phyloP scores from a whole-genome alignment of 1,140 invertebrate species.

The Drosophila albomicans region DNA sequence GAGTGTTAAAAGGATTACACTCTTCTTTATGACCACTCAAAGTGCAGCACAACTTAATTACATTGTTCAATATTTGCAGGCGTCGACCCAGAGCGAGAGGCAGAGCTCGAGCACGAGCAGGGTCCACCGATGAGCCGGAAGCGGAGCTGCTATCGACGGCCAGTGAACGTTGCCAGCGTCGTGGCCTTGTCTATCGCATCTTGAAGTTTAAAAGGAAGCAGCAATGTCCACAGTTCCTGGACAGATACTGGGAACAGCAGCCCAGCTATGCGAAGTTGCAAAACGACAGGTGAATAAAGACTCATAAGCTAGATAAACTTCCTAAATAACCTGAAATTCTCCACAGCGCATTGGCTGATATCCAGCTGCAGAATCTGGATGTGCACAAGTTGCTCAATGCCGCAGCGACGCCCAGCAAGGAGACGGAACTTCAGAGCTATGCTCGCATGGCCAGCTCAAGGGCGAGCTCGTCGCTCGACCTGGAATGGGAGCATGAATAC shows the following conservation, averaged over 20 bases:
- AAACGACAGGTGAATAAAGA: slow-evolving; percentile 59
- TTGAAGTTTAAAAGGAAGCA: slow-evolving; percentile 69
- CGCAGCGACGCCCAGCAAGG: slow-evolving; percentile 54
- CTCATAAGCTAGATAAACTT: too few relatives aligned
- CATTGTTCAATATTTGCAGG: slow-evolving; percentile 48
- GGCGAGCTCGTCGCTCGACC: slow-evolving; percentile 78
- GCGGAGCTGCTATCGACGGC: slow-evolving; percentile 62
- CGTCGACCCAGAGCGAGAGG: slow-evolving; percentile 41
- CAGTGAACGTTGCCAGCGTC: slow-evolving; percentile 53
- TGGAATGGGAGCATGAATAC: slow-evolving; percentile 84
- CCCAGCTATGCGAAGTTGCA: slow-evolving; percentile 72
- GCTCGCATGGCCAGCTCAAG: slow-evolving; percentile 60
- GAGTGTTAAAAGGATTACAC: not conserved
- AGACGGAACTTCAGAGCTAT: slow-evolving; percentile 67
- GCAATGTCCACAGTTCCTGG: slow-evolving; percentile 70
- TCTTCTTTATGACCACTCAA: not conserved
- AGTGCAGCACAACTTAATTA: slow-evolving; percentile 21
- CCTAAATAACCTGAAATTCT: not conserved
- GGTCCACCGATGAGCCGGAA: slow-evolving; percentile 61
- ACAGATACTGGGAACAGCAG: slow-evolving; percentile 75
- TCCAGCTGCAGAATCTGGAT: slow-evolving; percentile 78
- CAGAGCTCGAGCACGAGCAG: slow-evolving; percentile 23
- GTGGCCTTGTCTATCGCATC: slow-evolving; percentile 75
- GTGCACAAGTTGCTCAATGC: slow-evolving; percentile 69
- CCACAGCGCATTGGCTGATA: slow-evolving; percentile 55